A percentile compares a stretch with the other conserved stretches of the same genome.
These are phyloP conservation scores for Prunella strophiata DNA, from an alignment of 2,797 vertebrate genomes.

Conservation along the genomic window DNA sequence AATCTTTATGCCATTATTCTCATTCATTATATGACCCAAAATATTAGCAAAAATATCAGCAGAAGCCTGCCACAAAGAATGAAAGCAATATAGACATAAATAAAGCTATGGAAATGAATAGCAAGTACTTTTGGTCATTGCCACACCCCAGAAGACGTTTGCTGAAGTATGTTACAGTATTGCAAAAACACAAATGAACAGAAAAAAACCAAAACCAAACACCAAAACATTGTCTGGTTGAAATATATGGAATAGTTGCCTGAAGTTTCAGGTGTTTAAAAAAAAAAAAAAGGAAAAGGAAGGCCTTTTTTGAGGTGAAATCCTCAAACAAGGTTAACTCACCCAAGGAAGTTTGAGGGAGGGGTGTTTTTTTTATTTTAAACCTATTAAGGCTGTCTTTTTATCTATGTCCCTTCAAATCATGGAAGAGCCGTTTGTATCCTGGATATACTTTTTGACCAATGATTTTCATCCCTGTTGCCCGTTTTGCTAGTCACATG, in stretches of 20 bases:
- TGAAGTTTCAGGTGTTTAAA: background rate
- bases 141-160: background rate
- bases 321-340: background rate
- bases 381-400: background rate
- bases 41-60: background rate
- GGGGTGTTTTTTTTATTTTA: background rate
- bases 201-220: background rate
- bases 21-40: background rate
- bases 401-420: background rate
- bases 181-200: background rate
- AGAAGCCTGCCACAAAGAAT: background rate
- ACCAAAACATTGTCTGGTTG: background rate
- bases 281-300: background rate
- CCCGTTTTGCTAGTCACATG: background rate
- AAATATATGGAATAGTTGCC: background rate
- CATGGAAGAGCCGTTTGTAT: background rate
- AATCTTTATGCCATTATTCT: background rate
- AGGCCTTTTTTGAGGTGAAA: fast-evolving
- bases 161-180: background rate
- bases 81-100: background rate
- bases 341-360: background rate
- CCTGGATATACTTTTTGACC: background rate
- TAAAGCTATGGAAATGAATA: background rate
- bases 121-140: background rate
- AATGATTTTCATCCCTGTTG: background rate